phyloP scores from a whole-genome alignment of 1,140 invertebrate genomes.

The Acromyrmex charruanus region DNA sequence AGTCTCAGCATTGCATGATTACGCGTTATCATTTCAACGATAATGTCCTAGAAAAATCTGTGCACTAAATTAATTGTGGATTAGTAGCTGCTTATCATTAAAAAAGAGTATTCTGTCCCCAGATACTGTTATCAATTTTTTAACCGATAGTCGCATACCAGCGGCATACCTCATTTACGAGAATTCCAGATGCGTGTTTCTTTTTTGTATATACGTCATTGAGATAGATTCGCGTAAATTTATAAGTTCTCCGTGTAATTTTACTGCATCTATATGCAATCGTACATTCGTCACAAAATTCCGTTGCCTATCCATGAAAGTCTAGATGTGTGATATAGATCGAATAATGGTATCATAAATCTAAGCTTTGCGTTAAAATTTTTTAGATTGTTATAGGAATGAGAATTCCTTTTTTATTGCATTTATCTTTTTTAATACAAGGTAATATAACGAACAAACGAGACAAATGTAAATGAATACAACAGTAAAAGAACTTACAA shows the following conservation, averaged over 20 bases:
- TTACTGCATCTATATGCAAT: neutral
- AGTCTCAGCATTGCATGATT: neutral
- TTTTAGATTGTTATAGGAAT: neutral
- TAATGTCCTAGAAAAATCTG: slow-evolving; percentile 21
- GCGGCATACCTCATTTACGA: neutral
- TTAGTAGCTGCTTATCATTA: slow-evolving; percentile 35
- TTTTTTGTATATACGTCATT: neutral
- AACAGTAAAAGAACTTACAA: neutral
- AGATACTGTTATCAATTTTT: slow-evolving; percentile 38
- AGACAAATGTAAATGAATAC: neutral
- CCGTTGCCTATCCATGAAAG: slow-evolving; percentile 20
- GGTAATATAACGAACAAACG: neutral
- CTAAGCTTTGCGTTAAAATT: neutral
- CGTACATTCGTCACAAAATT: slow-evolving; percentile 20
- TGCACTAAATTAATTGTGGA: slow-evolving; percentile 42
- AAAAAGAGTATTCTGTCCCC: neutral
- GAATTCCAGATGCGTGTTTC: neutral
- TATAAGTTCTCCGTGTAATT: neutral
- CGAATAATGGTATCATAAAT: neutral
- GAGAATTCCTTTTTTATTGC: neutral
- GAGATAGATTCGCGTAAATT: neutral
- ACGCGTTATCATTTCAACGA: neutral
- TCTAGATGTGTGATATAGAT: neutral
- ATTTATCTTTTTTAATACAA: neutral
- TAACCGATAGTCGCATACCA: slow-evolving; percentile 1